Percentiles rank a stretch among this genome's conserved stretches.
phyloP scores from a whole-genome alignment of 1,140 invertebrate genomes.

The Chymomyza costata region DNA sequence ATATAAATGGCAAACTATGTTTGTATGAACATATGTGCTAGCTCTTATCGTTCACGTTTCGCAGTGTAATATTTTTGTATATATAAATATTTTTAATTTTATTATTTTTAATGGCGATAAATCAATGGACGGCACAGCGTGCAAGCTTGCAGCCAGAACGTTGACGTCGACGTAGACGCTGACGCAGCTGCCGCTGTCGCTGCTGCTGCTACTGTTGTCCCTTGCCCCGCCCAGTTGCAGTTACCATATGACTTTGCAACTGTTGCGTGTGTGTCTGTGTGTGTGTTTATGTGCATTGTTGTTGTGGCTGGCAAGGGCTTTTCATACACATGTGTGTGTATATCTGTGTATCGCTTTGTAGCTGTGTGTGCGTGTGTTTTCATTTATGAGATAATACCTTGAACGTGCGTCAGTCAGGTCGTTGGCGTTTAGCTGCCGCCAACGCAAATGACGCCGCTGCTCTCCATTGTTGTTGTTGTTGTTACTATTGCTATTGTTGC shows the following conservation, averaged over 20 bases:
- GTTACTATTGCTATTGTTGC: slow-evolving; percentile 4
- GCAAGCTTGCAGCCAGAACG: too few relatives aligned
- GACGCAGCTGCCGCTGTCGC: slow-evolving; percentile 37
- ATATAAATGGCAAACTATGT: too few relatives aligned
- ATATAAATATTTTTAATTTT: background rate
- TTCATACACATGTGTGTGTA: slow-evolving; percentile 14
- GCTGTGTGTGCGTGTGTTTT: slow-evolving; percentile 18
- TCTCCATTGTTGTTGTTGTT: slow-evolving; percentile 17
- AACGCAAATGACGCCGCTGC: slow-evolving; percentile 24
- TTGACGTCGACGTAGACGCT: too few relatives aligned
- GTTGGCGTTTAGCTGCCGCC: slow-evolving; percentile 57
- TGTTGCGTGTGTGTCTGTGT: slow-evolving; percentile 46
- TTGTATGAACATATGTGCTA: too few relatives aligned
- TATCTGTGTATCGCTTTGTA: background rate
- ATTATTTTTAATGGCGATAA: slow-evolving; percentile 11
- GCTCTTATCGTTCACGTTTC: slow-evolving; percentile 16
- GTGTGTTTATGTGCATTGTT: slow-evolving; percentile 21
- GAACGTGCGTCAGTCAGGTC: slow-evolving; percentile 70
- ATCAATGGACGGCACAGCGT: slow-evolving; percentile 22
- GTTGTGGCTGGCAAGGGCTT: slow-evolving; percentile 43
- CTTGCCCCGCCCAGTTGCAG: slow-evolving; percentile 26
- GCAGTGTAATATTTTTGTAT: slow-evolving; percentile 5
- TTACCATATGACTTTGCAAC: slow-evolving; percentile 51
- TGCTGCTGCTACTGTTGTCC: too few relatives aligned
- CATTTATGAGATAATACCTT: slow-evolving; percentile 73